A percentile compares a stretch with the other conserved stretches of the same genome.
Conservation (phyloP, 2,113 vertebrate species). For the Ciconia maguari region DNA sequence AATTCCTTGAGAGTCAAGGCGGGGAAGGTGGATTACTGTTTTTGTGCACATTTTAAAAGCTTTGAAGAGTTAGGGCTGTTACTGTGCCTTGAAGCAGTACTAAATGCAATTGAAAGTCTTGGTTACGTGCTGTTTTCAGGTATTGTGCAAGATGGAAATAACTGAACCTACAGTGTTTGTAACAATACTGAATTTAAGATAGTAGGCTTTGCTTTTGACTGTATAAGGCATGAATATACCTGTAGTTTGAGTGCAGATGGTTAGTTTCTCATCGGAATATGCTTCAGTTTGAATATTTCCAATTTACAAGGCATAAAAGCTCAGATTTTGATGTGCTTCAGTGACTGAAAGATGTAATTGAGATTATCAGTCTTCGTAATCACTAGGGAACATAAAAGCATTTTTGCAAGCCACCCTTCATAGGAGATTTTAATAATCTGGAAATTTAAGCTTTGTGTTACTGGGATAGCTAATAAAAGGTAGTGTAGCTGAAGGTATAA, state of each 20-base stretch:
- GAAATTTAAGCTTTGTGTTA: background rate
- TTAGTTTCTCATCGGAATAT: background rate
- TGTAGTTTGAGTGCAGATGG: background rate
- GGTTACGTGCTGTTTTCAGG: accelerated
- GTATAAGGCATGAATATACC: background rate
- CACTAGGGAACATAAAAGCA: background rate
- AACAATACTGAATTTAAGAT: background rate
- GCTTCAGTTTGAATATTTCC: background rate
- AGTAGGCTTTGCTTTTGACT: background rate
- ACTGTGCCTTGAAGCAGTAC: background rate
- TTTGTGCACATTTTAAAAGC: background rate
- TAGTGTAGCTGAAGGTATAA: background rate
- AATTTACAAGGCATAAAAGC: background rate
- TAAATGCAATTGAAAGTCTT: background rate
- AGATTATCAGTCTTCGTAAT: background rate
- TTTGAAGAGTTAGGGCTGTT: background rate
- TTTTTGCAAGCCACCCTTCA: background rate
- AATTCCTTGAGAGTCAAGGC: background rate
- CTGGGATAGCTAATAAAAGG: background rate
- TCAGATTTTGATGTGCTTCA: background rate
- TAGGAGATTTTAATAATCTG: background rate
- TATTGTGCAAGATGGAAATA: background rate
- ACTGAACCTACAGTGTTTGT: background rate
- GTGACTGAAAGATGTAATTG: background rate
- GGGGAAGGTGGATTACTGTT: background rate